Conservation (phyloP, 2,888 invertebrate genomes). For the Synergus laeviventris region DNA sequence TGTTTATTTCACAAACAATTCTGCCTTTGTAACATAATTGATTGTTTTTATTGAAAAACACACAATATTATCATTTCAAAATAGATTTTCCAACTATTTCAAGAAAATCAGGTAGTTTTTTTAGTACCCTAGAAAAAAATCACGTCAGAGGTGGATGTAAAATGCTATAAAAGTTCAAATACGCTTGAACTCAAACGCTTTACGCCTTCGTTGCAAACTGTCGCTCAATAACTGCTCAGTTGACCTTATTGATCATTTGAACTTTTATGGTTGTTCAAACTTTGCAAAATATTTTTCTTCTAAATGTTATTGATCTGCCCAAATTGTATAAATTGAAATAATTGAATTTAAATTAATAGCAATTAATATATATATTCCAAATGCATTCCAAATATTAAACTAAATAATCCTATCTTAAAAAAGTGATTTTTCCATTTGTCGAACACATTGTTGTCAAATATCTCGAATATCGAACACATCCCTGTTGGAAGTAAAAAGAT, state of each 20-base stretch:
- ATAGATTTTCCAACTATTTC: background rate
- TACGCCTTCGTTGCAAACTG: constrained; percentile 16
- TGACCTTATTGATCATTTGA: constrained; percentile 32
- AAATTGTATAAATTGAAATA: background rate
- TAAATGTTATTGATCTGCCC: background rate
- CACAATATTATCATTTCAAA: too few relatives aligned
- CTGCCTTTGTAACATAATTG: background rate
- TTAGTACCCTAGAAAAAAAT: background rate
- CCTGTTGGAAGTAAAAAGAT: too few relatives aligned
- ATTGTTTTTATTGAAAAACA: too few relatives aligned
- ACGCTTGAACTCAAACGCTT: constrained; percentile 19
- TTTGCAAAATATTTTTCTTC: background rate
- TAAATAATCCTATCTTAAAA: too few relatives aligned
- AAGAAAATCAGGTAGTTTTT: background rate
- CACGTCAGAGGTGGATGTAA: constrained; percentile 28
- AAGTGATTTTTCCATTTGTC: too few relatives aligned
- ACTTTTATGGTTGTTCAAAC: constrained; percentile 26
- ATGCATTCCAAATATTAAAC: too few relatives aligned
- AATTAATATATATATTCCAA: too few relatives aligned
- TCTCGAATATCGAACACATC: too few relatives aligned
- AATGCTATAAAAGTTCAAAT: constrained; percentile 16
- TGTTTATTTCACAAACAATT: background rate
- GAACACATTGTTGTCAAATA: too few relatives aligned
- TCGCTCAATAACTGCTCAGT: constrained; percentile 20
- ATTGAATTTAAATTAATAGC: background rate